Conservation (phyloP, 2,797 vertebrate genomes). For the Glyptemys insculpta region DNA sequence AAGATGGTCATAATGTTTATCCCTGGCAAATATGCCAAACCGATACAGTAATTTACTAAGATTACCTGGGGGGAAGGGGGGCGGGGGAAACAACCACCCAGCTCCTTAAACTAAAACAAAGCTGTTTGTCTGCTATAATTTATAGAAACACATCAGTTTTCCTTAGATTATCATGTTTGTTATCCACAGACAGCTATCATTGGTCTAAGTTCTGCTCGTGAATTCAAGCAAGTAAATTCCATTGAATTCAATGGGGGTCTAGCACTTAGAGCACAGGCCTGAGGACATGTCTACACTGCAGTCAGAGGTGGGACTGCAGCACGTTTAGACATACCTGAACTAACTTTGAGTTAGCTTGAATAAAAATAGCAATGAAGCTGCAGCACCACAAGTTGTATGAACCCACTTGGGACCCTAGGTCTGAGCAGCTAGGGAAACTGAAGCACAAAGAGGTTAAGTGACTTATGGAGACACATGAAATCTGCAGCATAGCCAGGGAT, state of each 20-base stretch:
- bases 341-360: neutral
- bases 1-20: neutral
- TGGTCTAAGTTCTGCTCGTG: neutral
- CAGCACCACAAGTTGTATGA: neutral
- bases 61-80: too few species aligned
- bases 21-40: neutral
- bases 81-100: neutral
- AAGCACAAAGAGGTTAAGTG: neutral
- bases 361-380: neutral
- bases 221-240: neutral
- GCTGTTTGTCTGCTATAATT: neutral
- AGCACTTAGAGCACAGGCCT: neutral
- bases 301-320: neutral
- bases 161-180: neutral
- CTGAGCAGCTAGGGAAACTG: neutral
- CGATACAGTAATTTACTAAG: neutral
- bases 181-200: accelerated
- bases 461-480: neutral
- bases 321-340: neutral
- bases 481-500: neutral
- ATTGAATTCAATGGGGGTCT: neutral
- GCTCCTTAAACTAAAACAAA: neutral
- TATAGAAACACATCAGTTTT: constrained; percentile 49
- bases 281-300: neutral
- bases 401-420: neutral